Conservation (phyloP, 1,140 invertebrate genomes). For the Nomia melanderi region DNA sequence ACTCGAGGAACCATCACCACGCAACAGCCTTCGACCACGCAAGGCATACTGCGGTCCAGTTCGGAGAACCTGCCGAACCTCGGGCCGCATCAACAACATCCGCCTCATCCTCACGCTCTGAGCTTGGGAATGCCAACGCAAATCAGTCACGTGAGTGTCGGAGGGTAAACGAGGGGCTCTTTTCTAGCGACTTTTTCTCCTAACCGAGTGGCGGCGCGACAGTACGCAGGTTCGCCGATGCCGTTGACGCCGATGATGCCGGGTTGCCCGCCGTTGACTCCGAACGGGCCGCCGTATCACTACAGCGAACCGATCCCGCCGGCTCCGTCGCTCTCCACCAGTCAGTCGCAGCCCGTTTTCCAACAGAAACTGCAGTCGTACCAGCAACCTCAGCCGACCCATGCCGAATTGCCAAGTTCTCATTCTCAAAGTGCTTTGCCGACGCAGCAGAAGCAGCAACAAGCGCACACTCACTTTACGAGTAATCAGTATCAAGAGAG, state of each 20-base stretch:
- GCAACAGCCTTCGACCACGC: conserved; percentile 76
- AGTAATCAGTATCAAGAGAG: conserved; percentile 79
- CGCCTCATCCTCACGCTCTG: conserved; percentile 76
- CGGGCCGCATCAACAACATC: conserved; percentile 76
- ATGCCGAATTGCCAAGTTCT: conserved; percentile 60
- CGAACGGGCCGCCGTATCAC: conserved; percentile 79
- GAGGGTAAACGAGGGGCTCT: too few relatives aligned
- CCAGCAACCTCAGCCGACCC: conserved; percentile 72
- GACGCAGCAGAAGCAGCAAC: conserved; percentile 69
- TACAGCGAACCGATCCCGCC: conserved; percentile 79
- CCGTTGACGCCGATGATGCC: conserved; percentile 79
- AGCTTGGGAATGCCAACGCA: conserved; percentile 76
- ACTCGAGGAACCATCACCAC: conserved; percentile 83
- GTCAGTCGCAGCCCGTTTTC: conserved; percentile 81
- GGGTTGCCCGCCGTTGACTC: conserved; percentile 76
- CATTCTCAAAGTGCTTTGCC: conserved; percentile 62
- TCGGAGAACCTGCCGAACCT: conserved; percentile 78
- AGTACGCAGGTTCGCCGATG: conserved; percentile 79
- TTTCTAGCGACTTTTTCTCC: too few relatives aligned
- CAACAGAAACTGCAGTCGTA: conserved; percentile 77
- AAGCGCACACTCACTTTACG: conserved; percentile 77
- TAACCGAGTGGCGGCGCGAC: conserved; percentile 6
- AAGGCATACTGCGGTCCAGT: conserved; percentile 76
- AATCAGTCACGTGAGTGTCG: conserved; percentile 71
- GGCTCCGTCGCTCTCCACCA: conserved; percentile 81